phyloP scores from a whole-genome alignment of 53 echinoderm and acorn worm genomes.

The Holothuria leucospilota region DNA sequence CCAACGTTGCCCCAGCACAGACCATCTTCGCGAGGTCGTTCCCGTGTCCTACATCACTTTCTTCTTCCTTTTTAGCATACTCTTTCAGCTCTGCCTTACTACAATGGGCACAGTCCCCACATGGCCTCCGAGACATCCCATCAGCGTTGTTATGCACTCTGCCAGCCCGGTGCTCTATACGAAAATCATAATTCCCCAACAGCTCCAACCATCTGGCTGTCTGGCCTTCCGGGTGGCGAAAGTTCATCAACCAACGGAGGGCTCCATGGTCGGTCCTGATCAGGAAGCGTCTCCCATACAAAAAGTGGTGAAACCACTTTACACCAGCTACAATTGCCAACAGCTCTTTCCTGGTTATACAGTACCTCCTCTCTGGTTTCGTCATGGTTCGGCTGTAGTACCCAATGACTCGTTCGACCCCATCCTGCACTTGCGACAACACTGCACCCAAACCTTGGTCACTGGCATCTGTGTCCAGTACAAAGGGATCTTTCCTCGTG shows the following conservation, averaged over 20 bases:
- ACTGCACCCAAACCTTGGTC: constrained; percentile 30
- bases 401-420: constrained; percentile 7
- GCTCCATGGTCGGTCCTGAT: neutral
- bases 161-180: neutral
- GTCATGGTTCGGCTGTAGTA: constrained; percentile 19
- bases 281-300: neutral
- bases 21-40: too few relatives aligned
- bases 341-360: too few relatives aligned
- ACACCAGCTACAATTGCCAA: too few relatives aligned
- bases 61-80: neutral
- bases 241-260: too few relatives aligned
- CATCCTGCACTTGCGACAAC: constrained; percentile 24
- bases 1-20: too few relatives aligned
- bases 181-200: neutral
- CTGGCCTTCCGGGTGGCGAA: neutral
- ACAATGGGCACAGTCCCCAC: neutral
- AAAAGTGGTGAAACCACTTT: too few relatives aligned
- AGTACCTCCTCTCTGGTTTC: neutral
- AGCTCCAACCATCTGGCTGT: neutral
- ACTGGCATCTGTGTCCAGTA: constrained; percentile 45
- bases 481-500: neutral
- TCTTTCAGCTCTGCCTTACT: neutral
- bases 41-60: too few relatives aligned
- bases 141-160: constrained; percentile 10
- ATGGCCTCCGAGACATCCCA: neutral